Conservation (phyloP, 2,888 invertebrate species). For the Torymus texanus region DNA sequence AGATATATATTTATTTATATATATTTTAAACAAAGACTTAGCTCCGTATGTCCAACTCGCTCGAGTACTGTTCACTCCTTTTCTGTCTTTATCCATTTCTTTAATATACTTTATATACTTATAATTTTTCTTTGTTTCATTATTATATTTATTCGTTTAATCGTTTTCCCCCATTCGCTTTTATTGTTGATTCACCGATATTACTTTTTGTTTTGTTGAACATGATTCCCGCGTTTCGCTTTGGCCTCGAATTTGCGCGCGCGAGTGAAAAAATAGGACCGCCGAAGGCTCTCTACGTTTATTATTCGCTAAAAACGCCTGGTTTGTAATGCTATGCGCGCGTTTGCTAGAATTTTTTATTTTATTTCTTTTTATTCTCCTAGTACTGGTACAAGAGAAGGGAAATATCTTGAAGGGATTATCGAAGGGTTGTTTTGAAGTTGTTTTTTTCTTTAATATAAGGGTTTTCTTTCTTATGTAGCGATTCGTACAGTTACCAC, state of each 20-base stretch:
- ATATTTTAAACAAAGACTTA: conserved; percentile 57
- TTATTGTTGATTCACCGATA: background rate
- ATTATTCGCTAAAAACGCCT: conserved; percentile 55
- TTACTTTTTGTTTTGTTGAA: conserved; percentile 21
- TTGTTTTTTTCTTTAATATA: conserved; percentile 36
- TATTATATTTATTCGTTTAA: conserved; percentile 15
- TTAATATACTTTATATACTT: background rate
- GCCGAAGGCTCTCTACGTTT: conserved; percentile 58
- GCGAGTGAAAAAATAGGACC: conserved; percentile 59
- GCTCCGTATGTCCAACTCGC: conserved; percentile 50
- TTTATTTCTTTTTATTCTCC: conserved; percentile 10
- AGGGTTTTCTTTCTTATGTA: conserved; percentile 46
- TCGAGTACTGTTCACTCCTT: conserved; percentile 15
- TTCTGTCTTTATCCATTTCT: conserved; percentile 15
- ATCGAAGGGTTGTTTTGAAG: conserved; percentile 36
- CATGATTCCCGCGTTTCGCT: conserved; percentile 52
- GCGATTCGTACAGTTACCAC: conserved; percentile 63
- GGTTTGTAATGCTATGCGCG: conserved; percentile 26
- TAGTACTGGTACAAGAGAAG: conserved; percentile 15
- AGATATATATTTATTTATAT: conserved; percentile 26
- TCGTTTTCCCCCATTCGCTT: conserved; percentile 9
- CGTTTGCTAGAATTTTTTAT: conserved; percentile 14
- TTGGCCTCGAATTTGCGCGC: conserved; percentile 44
- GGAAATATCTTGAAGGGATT: conserved; percentile 30
- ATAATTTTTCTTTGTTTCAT: conserved; percentile 2